A percentile compares a stretch with the other conserved stretches of the same genome.
Conservation (phyloP, 2,888 invertebrate genomes). For the Drosophila monieri region DNA sequence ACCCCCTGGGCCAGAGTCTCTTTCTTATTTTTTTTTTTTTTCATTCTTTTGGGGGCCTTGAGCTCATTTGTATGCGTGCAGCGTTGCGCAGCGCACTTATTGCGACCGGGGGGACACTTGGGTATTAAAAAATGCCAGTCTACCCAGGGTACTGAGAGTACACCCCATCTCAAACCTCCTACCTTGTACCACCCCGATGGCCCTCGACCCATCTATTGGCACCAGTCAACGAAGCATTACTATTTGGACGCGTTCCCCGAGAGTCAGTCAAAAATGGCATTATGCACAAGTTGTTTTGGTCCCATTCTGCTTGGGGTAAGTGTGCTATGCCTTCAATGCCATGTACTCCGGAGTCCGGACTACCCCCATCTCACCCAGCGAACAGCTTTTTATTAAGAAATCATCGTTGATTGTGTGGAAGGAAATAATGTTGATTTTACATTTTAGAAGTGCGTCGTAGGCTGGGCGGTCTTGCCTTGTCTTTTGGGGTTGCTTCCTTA, state of each 20-base stretch:
- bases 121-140: constrained; percentile 76
- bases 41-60: constrained; percentile 16
- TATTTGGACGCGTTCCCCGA: constrained; percentile 52
- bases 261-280: constrained; percentile 70
- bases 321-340: constrained; percentile 30
- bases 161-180: constrained; percentile 19
- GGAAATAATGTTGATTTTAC: constrained; percentile 76
- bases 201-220: constrained; percentile 30
- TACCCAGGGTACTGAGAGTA: constrained; percentile 35
- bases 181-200: not conserved
- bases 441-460: constrained; percentile 55
- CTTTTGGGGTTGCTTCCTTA: constrained; percentile 37
- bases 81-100: constrained; percentile 77
- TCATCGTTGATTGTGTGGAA: constrained; percentile 79
- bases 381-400: constrained; percentile 74
- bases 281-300: constrained; percentile 62
- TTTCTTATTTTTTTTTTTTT: not conserved
- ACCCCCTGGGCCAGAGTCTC: constrained; percentile 17
- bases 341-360: not conserved
- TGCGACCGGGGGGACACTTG: constrained; percentile 71
- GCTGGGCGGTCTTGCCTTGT: constrained; percentile 10
- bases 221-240: constrained; percentile 73
- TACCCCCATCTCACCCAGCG: constrained; percentile 7
- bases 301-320: constrained; percentile 31
- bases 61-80: constrained; percentile 75